A percentile compares a stretch with the other conserved stretches of the same genome.
These are phyloP conservation scores for Gambusia holbrooki DNA, from an alignment of 2,113 vertebrate genomes.

Conservation along the genomic window DNA sequence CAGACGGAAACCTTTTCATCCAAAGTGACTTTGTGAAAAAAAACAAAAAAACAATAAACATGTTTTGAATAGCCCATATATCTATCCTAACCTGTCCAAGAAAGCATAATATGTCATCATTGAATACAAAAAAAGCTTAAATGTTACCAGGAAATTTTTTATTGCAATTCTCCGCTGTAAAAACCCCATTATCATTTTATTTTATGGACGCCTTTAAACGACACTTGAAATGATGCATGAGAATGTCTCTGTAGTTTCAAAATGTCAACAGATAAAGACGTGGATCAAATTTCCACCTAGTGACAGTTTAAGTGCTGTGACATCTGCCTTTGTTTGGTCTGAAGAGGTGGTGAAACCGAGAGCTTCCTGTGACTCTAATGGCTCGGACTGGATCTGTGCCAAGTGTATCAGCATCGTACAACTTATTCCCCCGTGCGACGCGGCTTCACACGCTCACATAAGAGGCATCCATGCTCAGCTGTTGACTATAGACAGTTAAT, in stretches of 20 bases:
- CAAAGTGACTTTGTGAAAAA: too few relatives aligned
- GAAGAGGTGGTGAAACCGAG: conserved; percentile 20
- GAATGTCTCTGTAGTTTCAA: conserved; percentile 20
- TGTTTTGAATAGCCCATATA: too few relatives aligned
- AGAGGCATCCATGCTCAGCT: background rate
- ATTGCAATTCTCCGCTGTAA: background rate
- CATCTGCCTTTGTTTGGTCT: conserved; percentile 46
- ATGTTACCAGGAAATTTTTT: background rate
- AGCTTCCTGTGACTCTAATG: conserved; percentile 50
- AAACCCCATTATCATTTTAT: background rate
- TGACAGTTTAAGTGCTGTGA: conserved; percentile 43
- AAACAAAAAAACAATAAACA: too few relatives aligned
- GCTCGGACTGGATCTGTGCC: conserved; percentile 15
- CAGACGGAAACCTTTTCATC: too few relatives aligned
- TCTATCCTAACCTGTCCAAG: too few relatives aligned
- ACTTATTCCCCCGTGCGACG: background rate
- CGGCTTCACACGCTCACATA: conserved; percentile 6
- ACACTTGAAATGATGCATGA: background rate
- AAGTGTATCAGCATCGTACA: conserved; percentile 1
- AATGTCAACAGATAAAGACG: conserved; percentile 29
- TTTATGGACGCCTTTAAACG: background rate
- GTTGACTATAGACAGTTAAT: background rate
- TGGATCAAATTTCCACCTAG: conserved; percentile 33
- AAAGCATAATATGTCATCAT: too few relatives aligned
- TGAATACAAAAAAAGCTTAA: too few relatives aligned